Base-by-base conservation (phyloP, 2,797 vertebrate genomes). In the Selene dorsalis region DNA sequence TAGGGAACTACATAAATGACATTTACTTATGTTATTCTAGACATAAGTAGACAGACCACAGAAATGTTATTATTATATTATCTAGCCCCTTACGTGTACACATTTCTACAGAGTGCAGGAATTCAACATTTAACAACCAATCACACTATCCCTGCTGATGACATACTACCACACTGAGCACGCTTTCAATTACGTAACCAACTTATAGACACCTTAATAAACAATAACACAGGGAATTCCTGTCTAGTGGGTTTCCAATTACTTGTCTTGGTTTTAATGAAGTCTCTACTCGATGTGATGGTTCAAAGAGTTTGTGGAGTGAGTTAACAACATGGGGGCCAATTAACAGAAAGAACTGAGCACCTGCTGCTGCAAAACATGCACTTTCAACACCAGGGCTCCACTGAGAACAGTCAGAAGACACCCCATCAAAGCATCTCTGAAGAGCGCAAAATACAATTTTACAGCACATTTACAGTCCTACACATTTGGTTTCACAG, bases 331-430 rank as follows among this genome's bases (percentile, higher is more conserved):
- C 92, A 89, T 71, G 90, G 91, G 88, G 73, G 86, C 91, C 89
- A 94, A 95, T 95, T 95, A 94, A 68, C 72, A 20, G 77, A 66
- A 75, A 83, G 72, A 85, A 62, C 61, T 17, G 79, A 88, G 90
- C 91, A 88, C 91, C 90, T 91, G 93, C 89, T 91, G 84, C 69
- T 79, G 69, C 76, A 75, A 85, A 83, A 88, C 75, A 52, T 73
- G 80, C 82, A 79, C 84, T 75, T 87, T 83, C 85, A 91, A 79
- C 88, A 87, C 76, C 76, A 71, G 79, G 79, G 80, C 59, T 66
- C 77, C 11, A 53, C 77, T 47, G 72, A 80, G 77, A 77, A 53
- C 77, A 78, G 85, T 79, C 72, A 83, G 84, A 74, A 77, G 58
- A 84, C 75, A 41, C 69, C 86, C 85, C 85, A 89, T 91, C 84